Evolutionary conservation across 2,113 vertebrate genomes (phyloP).

Genomic region (Vanacampus margaritifer): DNA sequence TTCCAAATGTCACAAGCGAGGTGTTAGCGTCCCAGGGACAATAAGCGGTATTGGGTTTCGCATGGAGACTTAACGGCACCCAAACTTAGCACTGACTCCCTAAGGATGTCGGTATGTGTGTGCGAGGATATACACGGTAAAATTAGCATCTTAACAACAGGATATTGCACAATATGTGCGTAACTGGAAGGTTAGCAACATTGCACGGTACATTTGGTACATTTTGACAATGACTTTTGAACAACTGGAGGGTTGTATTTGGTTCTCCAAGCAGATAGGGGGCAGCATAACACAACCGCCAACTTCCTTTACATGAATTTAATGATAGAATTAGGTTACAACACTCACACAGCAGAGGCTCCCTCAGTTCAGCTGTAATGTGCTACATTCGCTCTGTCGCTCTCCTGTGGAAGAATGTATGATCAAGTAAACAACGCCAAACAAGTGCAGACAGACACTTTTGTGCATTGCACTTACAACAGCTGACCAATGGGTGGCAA

Average conservation of each 20-base stretch:
- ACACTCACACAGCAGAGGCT: not conserved
- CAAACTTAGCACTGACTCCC: slow-evolving; percentile 74
- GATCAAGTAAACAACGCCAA: not conserved
- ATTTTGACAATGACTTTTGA: not conserved
- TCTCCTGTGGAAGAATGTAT: not conserved
- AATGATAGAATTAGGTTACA: not conserved
- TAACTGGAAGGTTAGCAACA: slow-evolving; percentile 15
- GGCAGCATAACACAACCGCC: not conserved
- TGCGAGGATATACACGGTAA: slow-evolving; percentile 43
- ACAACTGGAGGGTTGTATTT: not conserved
- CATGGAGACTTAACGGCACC: slow-evolving; percentile 70
- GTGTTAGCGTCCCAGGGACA: slow-evolving; percentile 61
- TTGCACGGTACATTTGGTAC: not conserved
- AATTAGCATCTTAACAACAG: slow-evolving; percentile 46
- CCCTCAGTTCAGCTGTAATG: not conserved
- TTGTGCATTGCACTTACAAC: too few relatives aligned
- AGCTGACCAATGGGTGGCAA: too few relatives aligned
- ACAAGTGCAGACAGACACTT: too few relatives aligned
- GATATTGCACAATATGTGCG: slow-evolving; percentile 31
- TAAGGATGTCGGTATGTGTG: slow-evolving; percentile 54
- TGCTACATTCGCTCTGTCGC: not conserved
- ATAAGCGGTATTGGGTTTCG: slow-evolving; percentile 72
- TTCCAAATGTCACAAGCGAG: slow-evolving; percentile 75
- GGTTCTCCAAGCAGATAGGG: not conserved
- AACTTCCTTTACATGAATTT: not conserved